Evolutionary conservation across 2,888 invertebrate genomes (phyloP).

Genomic region (Ecliptopera silaceata): DNA sequence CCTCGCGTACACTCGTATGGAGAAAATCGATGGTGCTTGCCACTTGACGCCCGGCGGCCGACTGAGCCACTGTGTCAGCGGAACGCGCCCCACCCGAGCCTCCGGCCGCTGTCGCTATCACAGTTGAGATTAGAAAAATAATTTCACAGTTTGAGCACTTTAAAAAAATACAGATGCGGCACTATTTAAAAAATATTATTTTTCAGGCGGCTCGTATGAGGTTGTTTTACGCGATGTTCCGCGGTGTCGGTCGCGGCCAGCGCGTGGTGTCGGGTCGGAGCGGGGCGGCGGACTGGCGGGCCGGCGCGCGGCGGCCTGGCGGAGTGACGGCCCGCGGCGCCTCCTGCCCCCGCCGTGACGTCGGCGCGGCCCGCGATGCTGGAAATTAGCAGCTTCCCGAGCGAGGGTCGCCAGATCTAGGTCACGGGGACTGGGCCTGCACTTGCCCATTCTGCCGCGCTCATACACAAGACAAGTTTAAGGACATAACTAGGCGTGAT

Average conservation of each 20-base stretch:
- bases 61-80: constrained; percentile 84
- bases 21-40: constrained; percentile 81
- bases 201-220: constrained; percentile 62
- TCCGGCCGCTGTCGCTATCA: constrained; percentile 71
- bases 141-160: constrained; percentile 65
- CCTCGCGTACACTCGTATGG: constrained; percentile 74
- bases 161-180: constrained; percentile 36
- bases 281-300: constrained; percentile 72
- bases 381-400: constrained; percentile 83
- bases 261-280: constrained; percentile 67
- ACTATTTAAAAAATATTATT: constrained; percentile 41
- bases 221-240: constrained; percentile 60
- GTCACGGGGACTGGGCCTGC: constrained; percentile 82
- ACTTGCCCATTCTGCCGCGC: constrained; percentile 76
- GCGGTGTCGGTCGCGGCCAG: constrained; percentile 57
- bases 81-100: constrained; percentile 78
- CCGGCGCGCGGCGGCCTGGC: constrained; percentile 62
- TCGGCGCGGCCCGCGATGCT: constrained; percentile 71
- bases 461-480: constrained; percentile 80
- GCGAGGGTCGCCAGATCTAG: constrained; percentile 81
- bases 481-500: constrained; percentile 74
- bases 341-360: constrained; percentile 68
- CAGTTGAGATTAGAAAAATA: constrained; percentile 65
- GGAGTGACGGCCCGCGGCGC: constrained; percentile 46
- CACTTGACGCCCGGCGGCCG: constrained; percentile 79